Evolutionary conservation across 2,797 vertebrate species (phyloP).

Genomic region (Aeoliscus strigatus): DNA sequence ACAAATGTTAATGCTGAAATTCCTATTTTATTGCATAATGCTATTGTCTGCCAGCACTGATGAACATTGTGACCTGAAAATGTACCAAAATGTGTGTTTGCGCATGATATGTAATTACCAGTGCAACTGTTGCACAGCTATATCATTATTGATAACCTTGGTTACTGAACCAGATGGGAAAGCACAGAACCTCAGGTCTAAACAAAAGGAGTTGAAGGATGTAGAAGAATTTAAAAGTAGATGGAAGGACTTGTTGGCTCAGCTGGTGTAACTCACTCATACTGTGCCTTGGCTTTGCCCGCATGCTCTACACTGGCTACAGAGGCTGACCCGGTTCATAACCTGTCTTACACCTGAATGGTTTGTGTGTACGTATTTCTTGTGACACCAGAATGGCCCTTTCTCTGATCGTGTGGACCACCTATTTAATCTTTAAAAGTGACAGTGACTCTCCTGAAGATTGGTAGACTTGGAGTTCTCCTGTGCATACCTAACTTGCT

Average conservation of each 20-base stretch:
- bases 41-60: neutral
- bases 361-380: neutral
- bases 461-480: no score
- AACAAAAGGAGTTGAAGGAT: conserved; percentile 5
- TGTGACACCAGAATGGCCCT: neutral
- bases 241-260: conserved; percentile 45
- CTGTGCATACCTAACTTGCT: no score
- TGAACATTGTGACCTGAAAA: neutral
- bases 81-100: neutral
- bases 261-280: conserved; percentile 40
- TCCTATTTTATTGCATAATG: neutral
- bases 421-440: no score
- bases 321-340: conserved; percentile 20
- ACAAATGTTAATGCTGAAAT: no score
- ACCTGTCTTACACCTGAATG: conserved; percentile 34
- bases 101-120: neutral
- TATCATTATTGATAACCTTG: neutral
- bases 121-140: neutral
- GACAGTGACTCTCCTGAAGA: no score
- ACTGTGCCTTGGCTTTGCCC: conserved; percentile 55
- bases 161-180: neutral
- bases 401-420: conserved; percentile 2
- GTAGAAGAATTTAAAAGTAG: conserved; percentile 32
- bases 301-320: conserved; percentile 33
- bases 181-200: neutral